A percentile compares a stretch with the other conserved stretches of the same genome.
Conservation (phyloP, 2,113 vertebrate species). For the Tamias sibiricus region DNA sequence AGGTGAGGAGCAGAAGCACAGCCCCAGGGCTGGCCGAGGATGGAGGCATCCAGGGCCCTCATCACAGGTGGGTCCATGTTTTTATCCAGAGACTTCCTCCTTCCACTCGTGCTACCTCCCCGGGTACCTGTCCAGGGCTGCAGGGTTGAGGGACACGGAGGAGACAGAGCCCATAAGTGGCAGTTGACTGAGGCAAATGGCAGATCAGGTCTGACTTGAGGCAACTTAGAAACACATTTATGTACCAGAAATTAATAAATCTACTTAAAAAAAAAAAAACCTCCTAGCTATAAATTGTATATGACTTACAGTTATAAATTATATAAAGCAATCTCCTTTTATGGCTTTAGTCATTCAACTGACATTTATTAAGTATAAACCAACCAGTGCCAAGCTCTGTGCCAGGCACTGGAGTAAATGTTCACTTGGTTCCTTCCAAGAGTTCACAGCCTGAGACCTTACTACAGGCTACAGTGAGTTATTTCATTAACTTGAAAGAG, state of each 20-base stretch:
- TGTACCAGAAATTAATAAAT: conserved; percentile 9
- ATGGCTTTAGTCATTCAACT: not conserved
- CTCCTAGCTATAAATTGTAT: not conserved
- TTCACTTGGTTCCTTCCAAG: not conserved
- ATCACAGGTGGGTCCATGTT: not conserved
- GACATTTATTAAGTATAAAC: not conserved
- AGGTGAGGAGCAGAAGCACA: not conserved
- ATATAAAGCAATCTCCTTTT: not conserved
- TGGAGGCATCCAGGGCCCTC: not conserved
- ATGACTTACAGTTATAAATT: not conserved
- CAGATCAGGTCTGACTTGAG: not conserved
- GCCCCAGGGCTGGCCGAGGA: not conserved
- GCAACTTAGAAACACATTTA: not conserved
- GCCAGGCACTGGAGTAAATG: not conserved
- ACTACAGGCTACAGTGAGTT: not conserved
- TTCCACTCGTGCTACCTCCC: not conserved
- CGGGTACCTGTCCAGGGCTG: not conserved
- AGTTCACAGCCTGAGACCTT: not conserved
- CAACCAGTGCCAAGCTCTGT: not conserved
- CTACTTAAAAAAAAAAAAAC: not conserved
- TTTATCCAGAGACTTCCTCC: not conserved
- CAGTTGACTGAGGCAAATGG: not conserved
- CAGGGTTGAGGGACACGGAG: not conserved
- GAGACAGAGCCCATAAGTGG: not conserved
- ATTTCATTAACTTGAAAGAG: not conserved